A percentile compares a stretch with the other conserved stretches of the same genome.
Evolutionary conservation across 2,113 vertebrate genomes (phyloP).

Genomic region (Callochromis pleurospilus): DNA sequence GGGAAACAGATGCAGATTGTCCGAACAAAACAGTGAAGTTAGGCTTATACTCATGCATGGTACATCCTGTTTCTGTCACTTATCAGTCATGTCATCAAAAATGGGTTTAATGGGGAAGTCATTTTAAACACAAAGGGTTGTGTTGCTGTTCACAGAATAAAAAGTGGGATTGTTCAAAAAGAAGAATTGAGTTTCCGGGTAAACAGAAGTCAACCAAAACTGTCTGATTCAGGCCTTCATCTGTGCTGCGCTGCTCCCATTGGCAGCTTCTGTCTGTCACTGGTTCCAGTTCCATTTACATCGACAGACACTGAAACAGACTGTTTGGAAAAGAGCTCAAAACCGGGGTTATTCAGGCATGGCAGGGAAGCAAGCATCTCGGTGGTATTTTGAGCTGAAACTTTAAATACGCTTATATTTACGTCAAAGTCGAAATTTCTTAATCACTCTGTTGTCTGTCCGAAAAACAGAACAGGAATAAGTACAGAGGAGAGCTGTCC

Average conservation of each 20-base stretch:
- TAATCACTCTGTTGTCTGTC: not conserved
- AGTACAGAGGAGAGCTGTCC: not conserved
- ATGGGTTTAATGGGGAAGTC: not conserved
- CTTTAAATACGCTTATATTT: not conserved
- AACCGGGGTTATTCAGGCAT: not conserved
- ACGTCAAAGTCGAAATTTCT: not conserved
- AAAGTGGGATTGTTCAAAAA: rapidly evolving
- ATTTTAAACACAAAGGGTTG: not conserved
- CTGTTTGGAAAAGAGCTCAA: not conserved
- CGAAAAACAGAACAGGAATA: not conserved
- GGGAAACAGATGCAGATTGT: not conserved
- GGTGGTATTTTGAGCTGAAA: not conserved
- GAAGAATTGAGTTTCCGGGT: not conserved
- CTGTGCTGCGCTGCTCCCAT: not conserved
- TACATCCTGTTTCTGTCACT: not conserved
- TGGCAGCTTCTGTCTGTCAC: not conserved
- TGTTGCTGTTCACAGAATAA: not conserved
- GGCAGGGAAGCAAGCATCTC: not conserved
- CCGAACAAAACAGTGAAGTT: not conserved
- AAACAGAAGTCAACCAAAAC: not conserved
- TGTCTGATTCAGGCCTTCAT: not conserved
- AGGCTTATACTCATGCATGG: not conserved
- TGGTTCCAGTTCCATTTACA: not conserved
- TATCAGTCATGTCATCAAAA: not conserved
- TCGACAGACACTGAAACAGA: not conserved